Conservation (phyloP, 2,113 vertebrate species). For the Petromus typicus region DNA sequence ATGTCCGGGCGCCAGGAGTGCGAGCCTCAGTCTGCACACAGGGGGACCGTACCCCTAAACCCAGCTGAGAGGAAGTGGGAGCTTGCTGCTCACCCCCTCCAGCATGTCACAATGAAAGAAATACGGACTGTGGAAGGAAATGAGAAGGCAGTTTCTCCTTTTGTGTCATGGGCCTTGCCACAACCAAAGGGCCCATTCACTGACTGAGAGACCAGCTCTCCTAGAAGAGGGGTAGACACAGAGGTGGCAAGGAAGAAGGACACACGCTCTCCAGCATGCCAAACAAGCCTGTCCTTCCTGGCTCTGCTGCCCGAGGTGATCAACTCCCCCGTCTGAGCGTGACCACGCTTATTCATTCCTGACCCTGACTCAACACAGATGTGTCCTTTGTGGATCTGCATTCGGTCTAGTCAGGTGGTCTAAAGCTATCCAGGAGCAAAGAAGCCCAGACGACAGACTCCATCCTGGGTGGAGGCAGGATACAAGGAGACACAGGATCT, state of each 20-base stretch:
- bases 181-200: constrained; percentile 15
- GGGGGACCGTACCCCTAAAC: not conserved
- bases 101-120: constrained; percentile 37
- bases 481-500: not conserved
- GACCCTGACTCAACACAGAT: not conserved
- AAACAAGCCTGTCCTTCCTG: not conserved
- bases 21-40: not conserved
- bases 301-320: not conserved
- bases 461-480: not conserved
- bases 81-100: not conserved
- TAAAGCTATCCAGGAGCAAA: not conserved
- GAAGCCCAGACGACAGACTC: not conserved
- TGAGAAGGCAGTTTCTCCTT: not conserved
- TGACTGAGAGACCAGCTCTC: not conserved
- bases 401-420: not conserved
- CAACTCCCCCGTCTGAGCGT: not conserved
- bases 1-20: not conserved
- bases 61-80: not conserved
- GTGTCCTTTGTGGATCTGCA: not conserved
- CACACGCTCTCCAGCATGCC: not conserved
- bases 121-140: constrained; percentile 43
- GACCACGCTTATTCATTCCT: not conserved
- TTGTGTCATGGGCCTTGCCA: not conserved
- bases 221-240: not conserved
- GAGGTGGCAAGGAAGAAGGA: not conserved